Evolutionary conservation across 2,888 invertebrate genomes (phyloP).

Genomic region (Furcula furcula): DNA sequence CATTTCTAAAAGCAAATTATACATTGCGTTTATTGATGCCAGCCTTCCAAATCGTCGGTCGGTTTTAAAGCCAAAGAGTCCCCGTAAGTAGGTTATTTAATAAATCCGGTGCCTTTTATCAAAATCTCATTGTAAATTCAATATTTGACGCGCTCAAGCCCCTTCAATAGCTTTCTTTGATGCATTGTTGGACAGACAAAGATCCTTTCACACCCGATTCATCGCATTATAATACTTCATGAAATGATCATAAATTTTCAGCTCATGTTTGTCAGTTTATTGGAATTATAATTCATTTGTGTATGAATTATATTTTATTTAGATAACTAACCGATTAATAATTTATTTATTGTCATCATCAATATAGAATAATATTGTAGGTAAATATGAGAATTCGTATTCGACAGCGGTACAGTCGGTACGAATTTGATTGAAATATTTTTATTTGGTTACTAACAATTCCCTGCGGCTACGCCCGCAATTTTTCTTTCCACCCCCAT

Average conservation of each 20-base stretch:
- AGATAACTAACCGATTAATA: no score
- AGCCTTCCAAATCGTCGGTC: background rate
- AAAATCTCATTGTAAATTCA: slow-evolving; percentile 33
- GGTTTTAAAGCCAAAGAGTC: slow-evolving; percentile 1
- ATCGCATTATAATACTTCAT: slow-evolving; percentile 8
- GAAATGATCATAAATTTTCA: background rate
- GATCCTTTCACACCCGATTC: slow-evolving; percentile 5
- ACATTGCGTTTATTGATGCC: background rate
- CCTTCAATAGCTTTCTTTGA: slow-evolving; percentile 19
- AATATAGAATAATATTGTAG: no score
- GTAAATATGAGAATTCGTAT: background rate
- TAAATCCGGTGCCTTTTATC: slow-evolving; percentile 19
- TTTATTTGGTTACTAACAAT: no score
- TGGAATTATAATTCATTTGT: background rate
- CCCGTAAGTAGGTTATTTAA: slow-evolving; percentile 17
- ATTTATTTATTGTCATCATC: no score
- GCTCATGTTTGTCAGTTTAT: background rate
- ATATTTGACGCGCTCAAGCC: slow-evolving; percentile 29
- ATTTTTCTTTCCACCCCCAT: no score
- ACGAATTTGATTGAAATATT: no score
- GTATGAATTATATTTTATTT: no score
- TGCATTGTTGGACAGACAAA: slow-evolving; percentile 31
- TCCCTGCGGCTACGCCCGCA: no score
- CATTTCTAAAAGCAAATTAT: no score
- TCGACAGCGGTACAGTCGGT: slow-evolving; percentile 4